Base-by-base conservation (phyloP, 2,888 invertebrate genomes). In the Sipha maydis region DNA sequence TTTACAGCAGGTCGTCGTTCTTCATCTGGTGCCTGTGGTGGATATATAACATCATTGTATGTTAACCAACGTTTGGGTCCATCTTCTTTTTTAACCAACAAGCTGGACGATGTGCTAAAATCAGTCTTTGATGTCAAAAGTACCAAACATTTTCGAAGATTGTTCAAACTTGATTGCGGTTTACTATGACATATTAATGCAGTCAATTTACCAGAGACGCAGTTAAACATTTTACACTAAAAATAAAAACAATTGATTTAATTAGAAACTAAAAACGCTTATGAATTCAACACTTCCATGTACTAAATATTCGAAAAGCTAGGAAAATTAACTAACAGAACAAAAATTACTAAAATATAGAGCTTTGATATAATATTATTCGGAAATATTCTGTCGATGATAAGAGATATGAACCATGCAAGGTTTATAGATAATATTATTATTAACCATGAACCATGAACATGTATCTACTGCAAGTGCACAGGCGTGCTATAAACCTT, bases 1-100 rank as follows among this genome's bases (percentile, higher is more conserved):
- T 95, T 94, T 93, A 98, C 98, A 31, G 97, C 97, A 80, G 96
- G 96, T 91, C 98, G 93, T 69, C 94, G 94, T 91, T 95, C 94
- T 92, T 97, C 97, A 3, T 93, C 94, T 25, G 94, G 93, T 90
- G 92, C 91, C 92, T 96, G 96, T 48, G 97, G 97, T 34, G 97
- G 96, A 92, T 94, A 97, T 14, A 97, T 93, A 91, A 94, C 94
- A 86, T 95, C 94, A 92, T 98, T 98, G 90, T 95, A 92, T 3
- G 56, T 5, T 34, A 90, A 41, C 89, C 90, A 90, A 3, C 76
- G 48, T 8, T 41, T 78, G n/a, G 78, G 56, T 38, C 76, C 83
- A 0, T 69, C 48, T 0, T 83, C 73, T 25, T 48, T 48, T 48
- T 48, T 19, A 0, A 0, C 56, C 2, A 28, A 54, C 31, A n/a